Evolutionary conservation across 2,888 invertebrate species (phyloP), one percentile per base, ranked within the genome.

Genomic region (Auanema sp.): DNA sequence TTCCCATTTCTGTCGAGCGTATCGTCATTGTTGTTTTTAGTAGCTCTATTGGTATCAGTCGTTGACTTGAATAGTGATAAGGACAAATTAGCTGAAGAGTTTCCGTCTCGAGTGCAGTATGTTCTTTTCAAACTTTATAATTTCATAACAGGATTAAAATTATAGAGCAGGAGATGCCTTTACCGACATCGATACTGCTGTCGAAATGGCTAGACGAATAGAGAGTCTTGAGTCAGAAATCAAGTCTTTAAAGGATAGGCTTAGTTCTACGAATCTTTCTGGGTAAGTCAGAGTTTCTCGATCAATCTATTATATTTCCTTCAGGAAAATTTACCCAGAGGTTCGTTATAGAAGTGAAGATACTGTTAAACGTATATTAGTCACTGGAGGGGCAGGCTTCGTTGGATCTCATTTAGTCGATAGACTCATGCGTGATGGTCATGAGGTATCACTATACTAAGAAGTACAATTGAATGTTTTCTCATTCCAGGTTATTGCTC

Each of bases 321-420:
- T n/a, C 61, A 71, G 73, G 40, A 74, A 74, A 54, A 58, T 65
- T 4, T 74, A 65, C 53, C 94, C 93, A 0, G 90, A 91, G 84
- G 94, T 97, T 0, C 91, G 91, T 84, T 93, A 92, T 84, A 87
- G 93, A 16, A 93, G 93, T 76, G 94, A 94, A 84, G 90, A 92
- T 82, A 90, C 91, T 75, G 89, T 96, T 61, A 95, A 92, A 84
- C 88, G 97, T 73, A 93, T 98, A 80, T 86, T 97, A 86, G 92
- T 93, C 83, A 82, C 83, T 2, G 83, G 82, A 3, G 81, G 79
- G 12, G 73, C 80, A 21, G 81, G 81, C 23, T 82, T 83, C 62
- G 83, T 83, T 16, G 98, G 98, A 0, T 97, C 96, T 0, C 98
- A 99, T 86, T 87, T 99, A 25, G 94, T 96, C 0, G 98, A 99